Evolutionary conservation across 2,888 invertebrate species (phyloP).

Genomic region (Philopedon plagiatum): DNA sequence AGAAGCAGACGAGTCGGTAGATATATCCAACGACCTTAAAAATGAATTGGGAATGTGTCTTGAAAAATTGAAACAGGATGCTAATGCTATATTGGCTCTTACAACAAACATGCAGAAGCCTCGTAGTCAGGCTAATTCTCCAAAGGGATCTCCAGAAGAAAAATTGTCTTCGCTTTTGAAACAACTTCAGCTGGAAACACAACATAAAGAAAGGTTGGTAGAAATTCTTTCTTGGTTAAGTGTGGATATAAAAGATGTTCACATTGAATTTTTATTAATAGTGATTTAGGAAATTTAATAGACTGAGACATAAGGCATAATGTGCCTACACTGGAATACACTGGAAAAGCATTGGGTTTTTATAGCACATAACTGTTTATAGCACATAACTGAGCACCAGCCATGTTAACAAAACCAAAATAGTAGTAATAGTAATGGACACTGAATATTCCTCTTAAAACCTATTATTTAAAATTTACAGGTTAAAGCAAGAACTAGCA

Average conservation of each 20-base stretch:
- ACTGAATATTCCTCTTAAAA: no score
- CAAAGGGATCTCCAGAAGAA: constrained; percentile 54
- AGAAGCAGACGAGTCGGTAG: constrained; percentile 70
- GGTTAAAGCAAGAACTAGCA: constrained; percentile 68
- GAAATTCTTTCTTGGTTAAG: neutral
- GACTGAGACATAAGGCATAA: no score
- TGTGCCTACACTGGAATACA: no score
- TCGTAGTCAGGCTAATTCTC: constrained; percentile 6
- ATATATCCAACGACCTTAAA: constrained; percentile 72
- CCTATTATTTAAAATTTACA: constrained; percentile 13
- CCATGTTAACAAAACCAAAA: no score
- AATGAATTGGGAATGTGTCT: constrained; percentile 78
- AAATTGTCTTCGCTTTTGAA: constrained; percentile 59
- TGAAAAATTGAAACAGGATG: constrained; percentile 78
- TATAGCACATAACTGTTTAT: no score
- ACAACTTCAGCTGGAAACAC: constrained; percentile 62
- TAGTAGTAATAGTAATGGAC: no score
- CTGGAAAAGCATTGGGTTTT: no score
- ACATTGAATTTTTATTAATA: no score
- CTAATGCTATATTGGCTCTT: constrained; percentile 78
- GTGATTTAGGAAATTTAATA: no score
- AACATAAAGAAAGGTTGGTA: constrained; percentile 60
- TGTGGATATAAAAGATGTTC: no score
- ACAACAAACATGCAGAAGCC: constrained; percentile 60
- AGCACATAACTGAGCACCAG: no score